phyloP scores from a whole-genome alignment of 2,113 vertebrate genomes.

The Corydoras sp. region DNA sequence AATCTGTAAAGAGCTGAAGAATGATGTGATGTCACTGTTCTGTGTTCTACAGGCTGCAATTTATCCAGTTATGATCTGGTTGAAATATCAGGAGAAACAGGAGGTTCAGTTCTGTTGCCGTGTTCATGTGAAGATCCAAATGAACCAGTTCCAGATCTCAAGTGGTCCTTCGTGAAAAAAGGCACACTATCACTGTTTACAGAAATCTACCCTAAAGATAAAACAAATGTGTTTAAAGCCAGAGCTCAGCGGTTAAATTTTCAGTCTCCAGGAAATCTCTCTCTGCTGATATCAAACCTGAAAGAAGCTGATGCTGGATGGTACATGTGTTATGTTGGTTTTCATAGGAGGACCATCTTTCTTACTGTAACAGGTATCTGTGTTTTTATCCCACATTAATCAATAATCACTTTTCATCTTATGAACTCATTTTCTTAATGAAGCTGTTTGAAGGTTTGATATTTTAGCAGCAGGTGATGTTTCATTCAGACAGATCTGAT shows the following conservation, averaged over 20 bases:
- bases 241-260: conserved; percentile 5
- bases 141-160: not conserved
- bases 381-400: no score
- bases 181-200: not conserved
- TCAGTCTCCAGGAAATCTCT: not conserved
- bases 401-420: no score
- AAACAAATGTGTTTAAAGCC: not conserved
- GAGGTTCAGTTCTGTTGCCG: not conserved
- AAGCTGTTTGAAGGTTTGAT: no score
- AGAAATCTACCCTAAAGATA: not conserved
- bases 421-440: no score
- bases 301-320: conserved; percentile 1
- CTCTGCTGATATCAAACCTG: conserved; percentile 24
- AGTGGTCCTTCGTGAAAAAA: not conserved
- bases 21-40: no score
- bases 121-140: not conserved
- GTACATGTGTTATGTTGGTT: not conserved
- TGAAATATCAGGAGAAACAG: not conserved
- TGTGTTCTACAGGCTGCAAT: not conserved
- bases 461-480: no score
- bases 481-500: no score
- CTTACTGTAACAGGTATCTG: not conserved
- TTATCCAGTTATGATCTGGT: not conserved
- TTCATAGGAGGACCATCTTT: no score
- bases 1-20: no score